A percentile compares a stretch with the other conserved stretches of the same genome.
These are phyloP conservation scores for Dromococcyx pavoninus DNA, from an alignment of 2,797 vertebrate species.

Conservation along the genomic window DNA sequence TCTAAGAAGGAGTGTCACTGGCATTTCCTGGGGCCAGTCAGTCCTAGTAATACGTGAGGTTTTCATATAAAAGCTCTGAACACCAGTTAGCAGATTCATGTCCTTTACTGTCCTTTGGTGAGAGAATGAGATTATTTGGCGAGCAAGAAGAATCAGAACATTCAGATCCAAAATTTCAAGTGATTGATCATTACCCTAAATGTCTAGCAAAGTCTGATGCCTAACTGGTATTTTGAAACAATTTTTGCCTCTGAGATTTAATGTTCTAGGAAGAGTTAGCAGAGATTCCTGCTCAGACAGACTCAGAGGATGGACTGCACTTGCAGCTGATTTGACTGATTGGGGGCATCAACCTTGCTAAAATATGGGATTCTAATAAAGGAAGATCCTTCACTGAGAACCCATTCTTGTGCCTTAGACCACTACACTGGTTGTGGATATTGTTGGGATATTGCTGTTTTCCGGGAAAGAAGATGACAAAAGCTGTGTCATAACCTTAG, in stretches of 20 bases:
- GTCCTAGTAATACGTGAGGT: neutral
- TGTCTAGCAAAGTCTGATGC: neutral
- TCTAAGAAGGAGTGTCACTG: neutral
- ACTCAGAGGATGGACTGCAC: neutral
- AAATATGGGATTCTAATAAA: constrained; percentile 44
- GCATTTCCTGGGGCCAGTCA: neutral
- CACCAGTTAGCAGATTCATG: neutral
- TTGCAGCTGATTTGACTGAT: constrained; percentile 23
- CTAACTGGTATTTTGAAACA: neutral
- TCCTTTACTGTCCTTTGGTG: neutral
- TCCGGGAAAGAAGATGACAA: constrained; percentile 31
- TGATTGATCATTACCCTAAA: neutral
- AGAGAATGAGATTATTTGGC: neutral
- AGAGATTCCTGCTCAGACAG: neutral
- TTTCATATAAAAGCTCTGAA: neutral
- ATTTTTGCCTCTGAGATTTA: neutral
- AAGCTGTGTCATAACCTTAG: constrained; percentile 42
- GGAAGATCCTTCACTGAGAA: constrained; percentile 15
- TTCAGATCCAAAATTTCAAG: neutral
- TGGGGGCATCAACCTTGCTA: neutral
- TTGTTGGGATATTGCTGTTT: constrained; percentile 18
- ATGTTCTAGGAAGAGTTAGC: neutral
- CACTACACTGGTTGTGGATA: neutral
- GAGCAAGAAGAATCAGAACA: neutral
- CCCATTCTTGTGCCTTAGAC: neutral